Conservation (phyloP, 1,140 invertebrate genomes). For the Ceratina japonica region DNA sequence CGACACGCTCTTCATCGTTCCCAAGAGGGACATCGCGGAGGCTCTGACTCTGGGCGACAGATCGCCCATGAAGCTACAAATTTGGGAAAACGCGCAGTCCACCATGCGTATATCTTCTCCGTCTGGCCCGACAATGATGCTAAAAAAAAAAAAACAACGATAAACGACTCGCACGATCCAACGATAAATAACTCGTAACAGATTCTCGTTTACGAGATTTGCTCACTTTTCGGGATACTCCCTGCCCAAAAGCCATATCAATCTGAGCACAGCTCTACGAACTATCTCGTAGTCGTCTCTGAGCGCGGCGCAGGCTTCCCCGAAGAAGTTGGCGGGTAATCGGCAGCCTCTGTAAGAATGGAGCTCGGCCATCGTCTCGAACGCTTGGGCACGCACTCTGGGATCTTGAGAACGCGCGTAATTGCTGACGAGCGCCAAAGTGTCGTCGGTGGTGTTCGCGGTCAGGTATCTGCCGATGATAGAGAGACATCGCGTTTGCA, state of each 20-base stretch:
- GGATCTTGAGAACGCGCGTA: slow-evolving; percentile 94
- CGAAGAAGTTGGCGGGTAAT: slow-evolving; percentile 89
- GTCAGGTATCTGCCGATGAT: slow-evolving; percentile 76
- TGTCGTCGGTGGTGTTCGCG: slow-evolving; percentile 70
- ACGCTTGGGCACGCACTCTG: slow-evolving; percentile 91
- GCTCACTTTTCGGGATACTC: slow-evolving; percentile 91
- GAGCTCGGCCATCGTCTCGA: slow-evolving; percentile 90
- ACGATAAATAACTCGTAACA: slow-evolving; percentile 17
- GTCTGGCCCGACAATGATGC: slow-evolving; percentile 83
- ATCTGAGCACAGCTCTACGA: slow-evolving; percentile 89
- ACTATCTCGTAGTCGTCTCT: slow-evolving; percentile 98
- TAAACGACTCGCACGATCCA: not conserved
- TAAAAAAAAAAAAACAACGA: slow-evolving; percentile 74
- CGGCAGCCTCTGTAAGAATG: slow-evolving; percentile 88
- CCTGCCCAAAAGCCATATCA: slow-evolving; percentile 92
- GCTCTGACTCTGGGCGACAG: slow-evolving; percentile 92
- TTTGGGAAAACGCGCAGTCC: slow-evolving; percentile 97
- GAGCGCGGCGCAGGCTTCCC: slow-evolving; percentile 89
- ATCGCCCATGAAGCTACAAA: slow-evolving; percentile 96
- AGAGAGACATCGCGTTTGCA: slow-evolving; percentile 76
- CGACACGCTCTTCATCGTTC: slow-evolving; percentile 92
- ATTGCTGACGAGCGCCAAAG: slow-evolving; percentile 85
- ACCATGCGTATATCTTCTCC: slow-evolving; percentile 91
- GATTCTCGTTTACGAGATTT: not conserved
- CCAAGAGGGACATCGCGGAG: slow-evolving; percentile 89